Evolutionary conservation across 2,797 vertebrate genomes (phyloP).

Genomic region (Eulemur rubriventer): DNA sequence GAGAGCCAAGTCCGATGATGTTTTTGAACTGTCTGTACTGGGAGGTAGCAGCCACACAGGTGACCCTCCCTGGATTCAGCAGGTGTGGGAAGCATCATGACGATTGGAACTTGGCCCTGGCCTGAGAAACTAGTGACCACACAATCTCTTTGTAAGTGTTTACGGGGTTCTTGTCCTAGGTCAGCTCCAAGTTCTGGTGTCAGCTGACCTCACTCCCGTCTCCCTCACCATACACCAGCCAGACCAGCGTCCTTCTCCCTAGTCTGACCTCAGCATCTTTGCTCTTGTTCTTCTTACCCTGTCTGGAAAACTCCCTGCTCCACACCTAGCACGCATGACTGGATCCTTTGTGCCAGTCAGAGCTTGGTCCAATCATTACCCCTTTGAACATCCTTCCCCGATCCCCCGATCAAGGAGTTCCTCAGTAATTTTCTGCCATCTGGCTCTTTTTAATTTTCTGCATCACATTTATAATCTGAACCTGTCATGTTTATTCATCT

Average conservation of each 20-base stretch:
- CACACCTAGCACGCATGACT: rapidly evolving
- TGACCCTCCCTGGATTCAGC: background rate
- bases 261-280: background rate
- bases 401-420: background rate
- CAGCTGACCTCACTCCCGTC: background rate
- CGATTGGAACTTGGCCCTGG: background rate
- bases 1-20: background rate
- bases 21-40: background rate
- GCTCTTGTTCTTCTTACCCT: background rate
- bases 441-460: background rate
- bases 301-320: background rate
- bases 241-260: background rate
- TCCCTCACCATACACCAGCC: too few relatives aligned
- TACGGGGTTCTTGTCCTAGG: background rate
- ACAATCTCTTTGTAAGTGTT: background rate
- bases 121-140: background rate
- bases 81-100: background rate
- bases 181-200: background rate
- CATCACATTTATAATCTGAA: background rate
- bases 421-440: background rate
- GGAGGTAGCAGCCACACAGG: background rate
- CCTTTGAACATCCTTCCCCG: background rate
- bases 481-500: background rate
- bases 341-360: background rate
- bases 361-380: background rate